Evolutionary conservation across 2,113 vertebrate species (phyloP), one percentile per base, ranked within the genome.

Genomic region (Electrona antarctica): DNA sequence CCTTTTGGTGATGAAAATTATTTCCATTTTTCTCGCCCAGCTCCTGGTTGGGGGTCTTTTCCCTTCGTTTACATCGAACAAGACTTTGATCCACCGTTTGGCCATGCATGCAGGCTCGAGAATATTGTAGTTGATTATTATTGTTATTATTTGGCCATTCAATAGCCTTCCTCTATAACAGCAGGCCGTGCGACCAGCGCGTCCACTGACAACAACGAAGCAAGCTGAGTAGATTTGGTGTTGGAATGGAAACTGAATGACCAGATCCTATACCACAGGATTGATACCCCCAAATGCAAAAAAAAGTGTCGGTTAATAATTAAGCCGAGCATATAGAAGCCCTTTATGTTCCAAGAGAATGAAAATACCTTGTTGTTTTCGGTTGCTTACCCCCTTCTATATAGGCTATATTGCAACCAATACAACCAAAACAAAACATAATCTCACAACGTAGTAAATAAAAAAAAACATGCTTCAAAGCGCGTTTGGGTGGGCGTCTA

Each of bases 1-100:
- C 81, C 85, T 86, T 93, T 92, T 90, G 90, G 87, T 93, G 91
- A 91, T 93, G 93, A 93, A 93, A 92, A 91, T 87, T 88, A 61
- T 78, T 79, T 79, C 78, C 89, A 92, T 93, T 80, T 86, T 78
- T 86, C 81, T 88, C 78, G 70, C 69, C 60, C 60, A 69, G 61
- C 60, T 77, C 78, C 80, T 64, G 47, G 73, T 84, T 47, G 33
- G 79, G 76, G 80, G 67, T 69, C 77, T 75, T 54, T 71, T 66
- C 59, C 68, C 77, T 69, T 72, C 64, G 76, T 79, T 63, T 63
- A 73, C 57, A 21, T 10, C 55, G 51, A 76, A 14, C 50, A 8
- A 55, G n/a, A 50, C 83, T 78, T 78, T 84, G 85, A 81, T 84
- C 52, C 64, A 47, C 56, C 46, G 58, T 50, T 54, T 72, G 21